Evolutionary conservation across 2,797 vertebrate genomes (phyloP), one percentile per base, ranked within the genome.

Genomic region (Sphenopsis melanotis): DNA sequence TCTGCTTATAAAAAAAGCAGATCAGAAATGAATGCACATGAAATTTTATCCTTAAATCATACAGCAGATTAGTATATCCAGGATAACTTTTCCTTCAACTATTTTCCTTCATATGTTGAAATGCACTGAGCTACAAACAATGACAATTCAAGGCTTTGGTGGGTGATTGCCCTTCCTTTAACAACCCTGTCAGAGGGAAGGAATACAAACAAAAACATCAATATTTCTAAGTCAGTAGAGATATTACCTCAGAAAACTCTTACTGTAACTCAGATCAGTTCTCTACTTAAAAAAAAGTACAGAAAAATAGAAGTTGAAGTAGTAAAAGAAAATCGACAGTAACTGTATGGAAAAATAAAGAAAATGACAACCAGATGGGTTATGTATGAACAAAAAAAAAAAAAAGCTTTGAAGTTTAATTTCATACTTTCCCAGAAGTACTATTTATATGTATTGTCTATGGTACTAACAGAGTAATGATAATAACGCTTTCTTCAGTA

Each of bases 381-480:
- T 79, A 83, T 37, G 61, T 24, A 78, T 34, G 19, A 89, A 85
- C 9, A 1, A 44, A 42, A 32, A 32, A 19, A n/a, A 21, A 32
- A 39, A 29, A 29, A 6, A 3, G 11, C n/a, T 69, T 63, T 44
- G 39, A 46, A 50, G n/a, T 46, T 88, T 88, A 53, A 70, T 76
- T 79, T 88, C 70, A 72, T 63, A 80, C 53, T 69, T 60, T 69
- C 39, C 9, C 69, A 64, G 8, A 86, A 74, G 32, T 77, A 83
- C 8, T 32, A 32, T 37, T 64, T 55, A 21, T 9, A 71, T 10
- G 6, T 49, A 50, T 7, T 37, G 3, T 22, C 24, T 71, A 29
- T 5, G 3, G 26, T 75, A 93, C 9, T 30, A 61, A 42, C 0
- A n/a, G 12, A 69, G 6, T 7, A 82, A 57, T 4, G 37, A 18